phyloP scores from a whole-genome alignment of 2,888 invertebrate genomes.

The Ormia ochracea region DNA sequence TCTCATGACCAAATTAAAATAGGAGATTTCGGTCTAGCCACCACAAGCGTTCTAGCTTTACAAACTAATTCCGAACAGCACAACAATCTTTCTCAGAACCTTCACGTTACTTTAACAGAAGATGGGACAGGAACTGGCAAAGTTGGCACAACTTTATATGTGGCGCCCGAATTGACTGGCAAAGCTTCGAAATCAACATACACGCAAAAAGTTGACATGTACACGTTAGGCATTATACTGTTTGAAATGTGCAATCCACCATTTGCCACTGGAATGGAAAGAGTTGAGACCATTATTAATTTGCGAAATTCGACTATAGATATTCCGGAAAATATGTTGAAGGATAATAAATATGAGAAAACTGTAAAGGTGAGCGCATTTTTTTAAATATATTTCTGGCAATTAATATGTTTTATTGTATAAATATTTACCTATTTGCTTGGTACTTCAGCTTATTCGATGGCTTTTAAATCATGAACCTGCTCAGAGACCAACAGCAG shows the following conservation, averaged over 20 bases:
- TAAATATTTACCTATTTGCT: background rate
- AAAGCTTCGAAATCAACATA: constrained; percentile 84
- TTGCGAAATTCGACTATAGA: constrained; percentile 83
- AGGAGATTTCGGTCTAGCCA: constrained; percentile 98
- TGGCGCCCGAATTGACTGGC: constrained; percentile 92
- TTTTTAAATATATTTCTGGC: background rate
- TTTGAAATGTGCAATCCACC: constrained; percentile 96
- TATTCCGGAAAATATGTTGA: constrained; percentile 83
- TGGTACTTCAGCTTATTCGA: constrained; percentile 78
- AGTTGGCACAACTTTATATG: constrained; percentile 96
- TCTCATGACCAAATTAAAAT: constrained; percentile 96
- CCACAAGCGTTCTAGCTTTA: constrained; percentile 81
- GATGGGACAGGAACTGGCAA: constrained; percentile 82
- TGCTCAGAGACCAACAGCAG: constrained; percentile 87
- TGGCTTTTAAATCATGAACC: constrained; percentile 93
- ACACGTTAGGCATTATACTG: constrained; percentile 92
- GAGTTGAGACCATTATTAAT: constrained; percentile 85
- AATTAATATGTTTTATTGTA: background rate
- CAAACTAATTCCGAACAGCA: constrained; percentile 73
- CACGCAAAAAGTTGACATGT: constrained; percentile 93
- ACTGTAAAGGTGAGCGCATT: constrained; percentile 78
- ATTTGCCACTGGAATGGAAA: constrained; percentile 91
- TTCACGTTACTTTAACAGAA: constrained; percentile 68
- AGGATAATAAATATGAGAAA: constrained; percentile 71
- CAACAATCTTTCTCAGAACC: constrained; percentile 53